Evolutionary conservation across 2,888 invertebrate genomes (phyloP).

Genomic region (Napeogenes inachia): DNA sequence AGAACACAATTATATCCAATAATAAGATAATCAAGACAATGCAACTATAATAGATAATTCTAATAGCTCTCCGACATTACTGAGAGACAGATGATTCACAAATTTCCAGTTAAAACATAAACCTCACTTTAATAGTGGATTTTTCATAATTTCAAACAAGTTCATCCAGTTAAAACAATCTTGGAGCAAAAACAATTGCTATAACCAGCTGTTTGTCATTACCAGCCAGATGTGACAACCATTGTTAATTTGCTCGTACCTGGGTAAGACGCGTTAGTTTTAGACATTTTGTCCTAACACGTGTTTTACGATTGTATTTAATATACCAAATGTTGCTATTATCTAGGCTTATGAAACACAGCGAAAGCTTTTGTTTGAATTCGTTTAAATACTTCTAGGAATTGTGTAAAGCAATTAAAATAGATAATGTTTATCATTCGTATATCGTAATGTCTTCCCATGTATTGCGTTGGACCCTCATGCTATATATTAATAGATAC

Average conservation of each 20-base stretch:
- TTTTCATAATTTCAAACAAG: conserved; percentile 1
- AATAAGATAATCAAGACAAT: too few relatives aligned
- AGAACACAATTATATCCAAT: too few relatives aligned
- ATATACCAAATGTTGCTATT: background rate
- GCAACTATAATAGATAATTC: too few relatives aligned
- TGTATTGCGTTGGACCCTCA: conserved; percentile 20
- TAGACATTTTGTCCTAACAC: background rate
- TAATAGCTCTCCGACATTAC: too few relatives aligned
- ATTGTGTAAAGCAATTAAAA: background rate
- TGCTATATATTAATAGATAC: conserved; percentile 25
- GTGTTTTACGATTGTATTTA: background rate
- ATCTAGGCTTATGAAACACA: background rate
- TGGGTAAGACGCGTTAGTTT: background rate
- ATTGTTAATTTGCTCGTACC: background rate
- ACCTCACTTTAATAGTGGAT: background rate
- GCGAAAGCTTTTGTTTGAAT: background rate
- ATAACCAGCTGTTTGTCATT: background rate
- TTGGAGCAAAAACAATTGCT: background rate
- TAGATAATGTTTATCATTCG: background rate
- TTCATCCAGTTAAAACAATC: background rate
- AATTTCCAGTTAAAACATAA: conserved; percentile 3
- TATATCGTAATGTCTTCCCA: conserved; percentile 7
- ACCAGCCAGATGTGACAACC: background rate
- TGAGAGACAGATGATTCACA: background rate
- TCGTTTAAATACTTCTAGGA: background rate